phyloP scores from a whole-genome alignment of 2,113 vertebrate genomes.

The Gadus macrocephalus region DNA sequence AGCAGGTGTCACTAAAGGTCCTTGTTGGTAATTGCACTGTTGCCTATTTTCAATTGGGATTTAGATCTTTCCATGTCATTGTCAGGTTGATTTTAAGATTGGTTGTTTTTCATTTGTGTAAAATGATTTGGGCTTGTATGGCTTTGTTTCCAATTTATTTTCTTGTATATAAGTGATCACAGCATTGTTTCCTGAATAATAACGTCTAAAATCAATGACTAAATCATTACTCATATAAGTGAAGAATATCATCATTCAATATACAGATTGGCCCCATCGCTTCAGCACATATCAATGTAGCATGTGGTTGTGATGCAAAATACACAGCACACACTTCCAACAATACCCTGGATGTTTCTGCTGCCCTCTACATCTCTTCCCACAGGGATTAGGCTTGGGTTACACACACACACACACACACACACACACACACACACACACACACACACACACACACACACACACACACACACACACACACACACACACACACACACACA shows the following conservation, averaged over 20 bases:
- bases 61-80: neutral
- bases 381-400: slow-evolving; percentile 48
- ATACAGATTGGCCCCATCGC: too few relatives aligned
- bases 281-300: neutral
- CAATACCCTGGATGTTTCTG: slow-evolving; percentile 6
- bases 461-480: slow-evolving; percentile 26
- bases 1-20: slow-evolving; percentile 57
- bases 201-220: too few relatives aligned
- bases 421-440: slow-evolving; percentile 31
- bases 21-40: too few relatives aligned
- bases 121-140: too few relatives aligned
- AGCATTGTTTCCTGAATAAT: too few relatives aligned
- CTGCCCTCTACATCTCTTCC: slow-evolving; percentile 36
- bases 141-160: too few relatives aligned
- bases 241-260: neutral
- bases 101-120: too few relatives aligned
- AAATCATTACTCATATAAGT: too few relatives aligned
- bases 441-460: slow-evolving; percentile 26
- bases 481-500: slow-evolving; percentile 26
- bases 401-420: slow-evolving; percentile 4
- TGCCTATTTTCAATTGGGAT: too few relatives aligned
- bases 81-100: neutral
- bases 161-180: too few relatives aligned
- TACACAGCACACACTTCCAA: neutral
- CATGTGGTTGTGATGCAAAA: neutral